phyloP scores from a whole-genome alignment of 2,113 vertebrate genomes.

The Pedetes capensis region DNA sequence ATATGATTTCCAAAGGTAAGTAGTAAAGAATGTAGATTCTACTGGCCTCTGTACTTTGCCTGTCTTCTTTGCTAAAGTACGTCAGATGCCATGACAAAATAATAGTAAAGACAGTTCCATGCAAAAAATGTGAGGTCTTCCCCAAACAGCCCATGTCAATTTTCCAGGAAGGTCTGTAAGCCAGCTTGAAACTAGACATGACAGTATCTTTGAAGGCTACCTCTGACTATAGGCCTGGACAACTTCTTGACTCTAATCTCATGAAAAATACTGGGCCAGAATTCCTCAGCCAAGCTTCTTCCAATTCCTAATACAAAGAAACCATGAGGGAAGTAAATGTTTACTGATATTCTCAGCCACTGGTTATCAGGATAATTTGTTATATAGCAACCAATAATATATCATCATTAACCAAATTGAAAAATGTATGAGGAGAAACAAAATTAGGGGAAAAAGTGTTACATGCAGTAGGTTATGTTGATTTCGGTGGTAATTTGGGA shows the following conservation, averaged over 20 bases:
- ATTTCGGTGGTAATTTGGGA: background rate
- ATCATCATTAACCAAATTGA: background rate
- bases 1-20: background rate
- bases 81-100: background rate
- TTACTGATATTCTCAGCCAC: background rate
- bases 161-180: background rate
- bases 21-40: background rate
- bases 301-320: background rate
- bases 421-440: background rate
- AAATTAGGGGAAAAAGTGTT: rapidly evolving
- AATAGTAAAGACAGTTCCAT: background rate
- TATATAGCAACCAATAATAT: background rate
- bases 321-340: background rate
- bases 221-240: background rate
- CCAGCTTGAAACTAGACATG: background rate
- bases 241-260: background rate
- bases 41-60: background rate
- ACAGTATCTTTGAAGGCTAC: background rate
- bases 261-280: background rate
- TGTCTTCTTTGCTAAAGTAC: background rate
- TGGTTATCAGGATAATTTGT: background rate
- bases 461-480: background rate
- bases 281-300: background rate
- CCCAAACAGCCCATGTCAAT: background rate
- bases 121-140: background rate